Evolutionary conservation across 2,888 invertebrate genomes (phyloP), one percentile per base, ranked within the genome.

Genomic region (Esperia sulphurella): DNA sequence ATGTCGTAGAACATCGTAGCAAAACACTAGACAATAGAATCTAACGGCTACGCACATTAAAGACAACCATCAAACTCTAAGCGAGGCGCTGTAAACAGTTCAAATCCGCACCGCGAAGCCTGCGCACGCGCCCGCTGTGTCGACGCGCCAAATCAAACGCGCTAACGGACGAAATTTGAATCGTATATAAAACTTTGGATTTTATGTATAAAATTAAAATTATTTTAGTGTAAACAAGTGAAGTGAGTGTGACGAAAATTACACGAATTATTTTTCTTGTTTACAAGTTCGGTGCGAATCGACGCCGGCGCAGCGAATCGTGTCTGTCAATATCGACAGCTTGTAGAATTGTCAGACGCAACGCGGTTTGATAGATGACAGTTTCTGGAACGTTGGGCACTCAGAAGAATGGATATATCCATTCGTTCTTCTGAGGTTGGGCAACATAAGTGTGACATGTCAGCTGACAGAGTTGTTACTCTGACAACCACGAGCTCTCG

Each of bases 1-100:
- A 33, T 8, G 10, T 33, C 41, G 41, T 41, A 46, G 41, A 33
- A 31, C 12, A 5, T 8, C 44, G 44, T 44, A 44, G 44, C 21
- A 21, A 21, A 21, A 35, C 43, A 12, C 38, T 14, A 44, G 41
- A 29, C 41, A 44, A 21, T 21, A 21, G 21, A 5, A 21, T 21
- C 2, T 5, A 21, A 21, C 3, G 5, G 21, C 21, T 21, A 21
- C 21, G 21, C 21, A 21, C 21, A 5, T 21, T 5, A 21, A 21
- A 33, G 31, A 44, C 44, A 39, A 35, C 14, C 12, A 30, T 38
- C 39, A 45, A 30, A 55, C 53, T 53, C 56, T 53, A 55, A 60
- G 55, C 61, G 62, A n/a, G n/a, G n/a, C n/a, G 61, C 56, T 51
- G 62, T 67, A 74, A 80, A 75, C 88, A 88, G 88, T 88, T 80